phyloP scores from a whole-genome alignment of 2,888 invertebrate species.

The Gisinianus flammeolus region DNA sequence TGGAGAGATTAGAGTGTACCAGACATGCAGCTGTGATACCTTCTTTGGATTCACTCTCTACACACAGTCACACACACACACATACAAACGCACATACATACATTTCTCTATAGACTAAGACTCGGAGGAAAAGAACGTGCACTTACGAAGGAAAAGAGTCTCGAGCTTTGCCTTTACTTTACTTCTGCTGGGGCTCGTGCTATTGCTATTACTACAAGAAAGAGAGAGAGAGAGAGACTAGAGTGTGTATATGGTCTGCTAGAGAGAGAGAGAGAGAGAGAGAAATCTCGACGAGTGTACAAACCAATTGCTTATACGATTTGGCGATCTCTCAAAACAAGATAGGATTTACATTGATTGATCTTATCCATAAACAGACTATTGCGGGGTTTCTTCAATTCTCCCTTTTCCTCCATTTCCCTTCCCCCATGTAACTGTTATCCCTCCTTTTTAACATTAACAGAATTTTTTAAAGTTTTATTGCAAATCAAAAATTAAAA shows the following conservation, averaged over 20 bases:
- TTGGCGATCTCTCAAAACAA: constrained; percentile 50
- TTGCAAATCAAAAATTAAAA: too few species aligned
- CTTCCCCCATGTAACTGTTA: too few species aligned
- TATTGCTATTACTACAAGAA: background rate
- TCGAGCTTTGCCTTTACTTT: constrained; percentile 17
- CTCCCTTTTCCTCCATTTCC: background rate
- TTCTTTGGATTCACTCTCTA: constrained; percentile 41
- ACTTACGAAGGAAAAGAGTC: constrained; percentile 1
- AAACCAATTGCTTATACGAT: constrained; percentile 43
- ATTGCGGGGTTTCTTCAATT: constrained; percentile 14
- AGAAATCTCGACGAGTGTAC: constrained; percentile 38
- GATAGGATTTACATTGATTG: constrained; percentile 52
- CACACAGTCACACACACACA: constrained; percentile 9
- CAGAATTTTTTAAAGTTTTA: too few species aligned
- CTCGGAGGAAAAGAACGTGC: background rate
- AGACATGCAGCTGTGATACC: constrained; percentile 57
- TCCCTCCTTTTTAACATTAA: too few species aligned
- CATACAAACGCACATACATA: background rate
- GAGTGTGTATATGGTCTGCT: background rate
- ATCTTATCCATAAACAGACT: constrained; percentile 45
- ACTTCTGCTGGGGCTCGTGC: background rate
- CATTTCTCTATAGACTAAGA: constrained; percentile 1
- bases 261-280: too few species aligned
- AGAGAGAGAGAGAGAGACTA: too few species aligned
- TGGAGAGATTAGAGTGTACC: constrained; percentile 57